A percentile compares a stretch with the other conserved stretches of the same genome.
These are phyloP conservation scores for Alligator sinensis DNA, from an alignment of 2,113 vertebrate genomes.

Conservation along the genomic window DNA sequence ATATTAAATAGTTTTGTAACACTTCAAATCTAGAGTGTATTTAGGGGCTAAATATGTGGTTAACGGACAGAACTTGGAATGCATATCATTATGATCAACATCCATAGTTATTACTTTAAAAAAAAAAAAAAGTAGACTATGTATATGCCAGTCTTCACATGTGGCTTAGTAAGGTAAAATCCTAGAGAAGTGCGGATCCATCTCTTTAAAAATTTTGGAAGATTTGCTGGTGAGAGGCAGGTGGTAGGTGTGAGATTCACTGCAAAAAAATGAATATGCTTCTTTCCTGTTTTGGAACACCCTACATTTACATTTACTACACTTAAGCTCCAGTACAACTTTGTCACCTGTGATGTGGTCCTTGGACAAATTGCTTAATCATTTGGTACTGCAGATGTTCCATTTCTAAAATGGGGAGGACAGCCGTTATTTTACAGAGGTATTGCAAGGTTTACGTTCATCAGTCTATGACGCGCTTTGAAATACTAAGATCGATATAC, in stretches of 20 bases:
- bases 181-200: conserved; percentile 1
- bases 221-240: conserved; percentile 23
- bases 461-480: not conserved
- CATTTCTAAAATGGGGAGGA: not conserved
- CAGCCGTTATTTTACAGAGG: not conserved
- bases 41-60: not conserved
- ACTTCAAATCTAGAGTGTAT: not conserved
- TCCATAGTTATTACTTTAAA: not conserved
- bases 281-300: not conserved
- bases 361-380: not conserved
- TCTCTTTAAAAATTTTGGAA: conserved; percentile 32
- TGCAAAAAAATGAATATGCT: not conserved
- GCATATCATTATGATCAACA: not conserved
- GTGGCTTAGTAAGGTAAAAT: conserved; percentile 20
- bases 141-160: not conserved
- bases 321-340: not conserved
- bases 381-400: not conserved
- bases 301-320: not conserved
- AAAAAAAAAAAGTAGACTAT: not conserved
- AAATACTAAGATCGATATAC: not conserved
- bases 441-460: not conserved
- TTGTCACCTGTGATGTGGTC: not conserved
- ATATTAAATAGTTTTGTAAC: not conserved
- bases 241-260: conserved; percentile 30
- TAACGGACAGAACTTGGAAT: not conserved